Conservation (phyloP, 2,113 vertebrate genomes). For the Archilochus colubris region DNA sequence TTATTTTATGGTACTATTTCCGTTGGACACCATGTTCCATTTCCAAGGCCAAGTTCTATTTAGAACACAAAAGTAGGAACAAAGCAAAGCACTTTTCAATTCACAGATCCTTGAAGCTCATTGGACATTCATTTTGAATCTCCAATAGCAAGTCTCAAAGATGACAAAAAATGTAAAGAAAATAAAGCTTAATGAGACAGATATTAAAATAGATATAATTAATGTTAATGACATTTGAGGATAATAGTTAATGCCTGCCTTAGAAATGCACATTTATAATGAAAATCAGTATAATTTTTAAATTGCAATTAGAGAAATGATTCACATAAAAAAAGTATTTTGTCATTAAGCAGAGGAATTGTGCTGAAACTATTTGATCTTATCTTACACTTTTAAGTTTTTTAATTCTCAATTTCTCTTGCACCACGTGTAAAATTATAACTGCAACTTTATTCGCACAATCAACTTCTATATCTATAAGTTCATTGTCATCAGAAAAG, state of each 20-base stretch:
- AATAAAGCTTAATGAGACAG: background rate
- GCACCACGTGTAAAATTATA: background rate
- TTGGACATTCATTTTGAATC: background rate
- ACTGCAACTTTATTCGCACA: background rate
- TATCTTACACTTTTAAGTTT: background rate
- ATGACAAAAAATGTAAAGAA: background rate
- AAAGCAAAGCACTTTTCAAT: background rate
- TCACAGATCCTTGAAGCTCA: background rate
- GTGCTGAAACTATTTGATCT: background rate
- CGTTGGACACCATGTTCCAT: background rate
- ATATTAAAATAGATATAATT: background rate
- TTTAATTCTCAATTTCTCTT: background rate
- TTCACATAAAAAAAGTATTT: background rate
- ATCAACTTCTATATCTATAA: background rate
- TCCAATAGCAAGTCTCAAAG: background rate
- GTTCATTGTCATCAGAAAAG: background rate
- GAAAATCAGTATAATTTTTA: accelerated
- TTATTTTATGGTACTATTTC: background rate
- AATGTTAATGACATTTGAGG: background rate
- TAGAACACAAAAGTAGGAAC: background rate
- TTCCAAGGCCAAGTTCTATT: background rate
- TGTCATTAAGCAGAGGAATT: background rate
- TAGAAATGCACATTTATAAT: background rate
- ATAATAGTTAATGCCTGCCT: background rate
- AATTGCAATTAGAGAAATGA: background rate